Base-by-base conservation (phyloP, 2,888 invertebrate species). In the Halictus quadricinctus region DNA sequence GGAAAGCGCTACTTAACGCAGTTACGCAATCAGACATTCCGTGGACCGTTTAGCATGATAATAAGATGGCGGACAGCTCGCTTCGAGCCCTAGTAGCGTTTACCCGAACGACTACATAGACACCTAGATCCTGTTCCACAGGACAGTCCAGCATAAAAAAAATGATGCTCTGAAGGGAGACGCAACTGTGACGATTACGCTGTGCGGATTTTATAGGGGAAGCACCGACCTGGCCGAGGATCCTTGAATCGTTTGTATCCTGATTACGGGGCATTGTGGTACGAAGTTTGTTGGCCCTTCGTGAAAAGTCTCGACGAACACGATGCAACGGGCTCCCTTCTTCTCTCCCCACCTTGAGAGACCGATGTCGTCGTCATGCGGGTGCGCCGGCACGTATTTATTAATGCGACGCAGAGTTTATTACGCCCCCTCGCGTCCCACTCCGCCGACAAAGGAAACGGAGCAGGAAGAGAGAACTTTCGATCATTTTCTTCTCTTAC, bases 181-280 rank as follows among this genome's bases (percentile, higher is more conserved):
- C n/a, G 64, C 58, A 75, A 78, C 29, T 58, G 50, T 15, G 72
- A 79, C 72, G 73, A 80, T 76, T 79, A 79, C 75, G 43, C 58
- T 43, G 21, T 58, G 41, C 41, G 36, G 50, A 70, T 70, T 41
- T 72, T 69, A 80, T 73, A 48, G 46, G 18, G 79, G 83, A 86
- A 74, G 72, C 79, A 89, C 90, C 87, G 87, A 89, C 74, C 72
- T 75, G 87, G 80, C 54, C 79, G 80, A 83, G 85, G 79, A 89
- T 69, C 58, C 58, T 58, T 58, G 58, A 12, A n/a, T 58, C 84
- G 41, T 75, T 69, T 72, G 90, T 88, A 87, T 91, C 89, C 90
- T 90, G 89, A 90, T 91, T 91, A 88, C 79, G 79, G 79, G 72
- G 81, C 85, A 91, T 91, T 88, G 89, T 88, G 76, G 21, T n/a